Evolutionary conservation across 2,888 invertebrate species (phyloP).

Genomic region (Tortrix viridana): DNA sequence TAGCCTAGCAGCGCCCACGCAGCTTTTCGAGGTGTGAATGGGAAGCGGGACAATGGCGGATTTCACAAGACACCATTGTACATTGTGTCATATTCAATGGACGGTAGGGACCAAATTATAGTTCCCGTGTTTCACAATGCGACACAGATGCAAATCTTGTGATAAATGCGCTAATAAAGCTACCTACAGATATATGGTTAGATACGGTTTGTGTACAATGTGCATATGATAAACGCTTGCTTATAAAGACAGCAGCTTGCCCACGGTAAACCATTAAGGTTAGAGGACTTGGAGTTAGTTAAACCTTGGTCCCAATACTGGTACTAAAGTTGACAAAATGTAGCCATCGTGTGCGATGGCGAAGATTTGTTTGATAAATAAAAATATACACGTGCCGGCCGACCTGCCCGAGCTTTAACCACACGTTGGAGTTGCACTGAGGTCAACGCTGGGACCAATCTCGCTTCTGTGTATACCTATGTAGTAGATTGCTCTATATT

Average conservation of each 20-base stretch:
- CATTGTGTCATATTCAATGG: conserved; percentile 37
- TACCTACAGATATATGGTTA: conserved; percentile 6
- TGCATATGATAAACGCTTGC: not conserved
- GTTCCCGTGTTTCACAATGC: conserved; percentile 24
- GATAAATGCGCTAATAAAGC: conserved; percentile 28
- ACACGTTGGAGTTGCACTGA: too few relatives aligned
- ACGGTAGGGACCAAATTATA: conserved; percentile 19
- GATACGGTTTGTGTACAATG: conserved; percentile 1
- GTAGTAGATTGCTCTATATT: too few relatives aligned
- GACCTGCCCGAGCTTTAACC: too few relatives aligned
- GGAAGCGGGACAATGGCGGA: conserved; percentile 44
- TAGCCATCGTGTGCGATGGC: too few relatives aligned
- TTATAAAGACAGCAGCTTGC: not conserved
- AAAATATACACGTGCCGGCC: too few relatives aligned
- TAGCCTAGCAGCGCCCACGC: conserved; percentile 24
- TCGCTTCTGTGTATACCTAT: too few relatives aligned
- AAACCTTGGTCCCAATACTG: too few relatives aligned
- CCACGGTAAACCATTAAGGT: too few relatives aligned
- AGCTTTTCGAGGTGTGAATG: conserved; percentile 31
- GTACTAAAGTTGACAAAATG: too few relatives aligned
- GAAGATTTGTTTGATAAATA: too few relatives aligned
- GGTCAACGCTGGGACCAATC: too few relatives aligned
- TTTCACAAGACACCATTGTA: conserved; percentile 54
- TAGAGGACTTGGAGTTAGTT: too few relatives aligned
- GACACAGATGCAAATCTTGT: conserved; percentile 24